Evolutionary conservation across 2,888 invertebrate species (phyloP), one percentile per base, ranked within the genome.

Genomic region (Dilophus febrilis): DNA sequence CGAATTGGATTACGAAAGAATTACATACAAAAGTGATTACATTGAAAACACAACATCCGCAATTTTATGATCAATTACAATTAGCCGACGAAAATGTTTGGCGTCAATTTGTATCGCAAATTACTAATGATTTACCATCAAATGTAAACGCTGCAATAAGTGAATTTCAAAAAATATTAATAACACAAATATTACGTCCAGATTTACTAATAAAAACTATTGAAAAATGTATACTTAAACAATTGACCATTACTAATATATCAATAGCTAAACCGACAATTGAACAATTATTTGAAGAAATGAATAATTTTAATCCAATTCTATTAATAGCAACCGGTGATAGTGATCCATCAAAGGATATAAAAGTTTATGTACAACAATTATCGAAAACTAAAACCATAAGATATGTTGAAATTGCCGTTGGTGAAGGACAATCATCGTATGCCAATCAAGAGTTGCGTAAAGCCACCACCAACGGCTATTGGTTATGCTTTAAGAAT

Each of bases 291-390:
- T 50, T 52, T 11, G 56, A 60, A 18, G 59, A 58, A 41, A 57
- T 55, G 44, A 52, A 53, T 37, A 46, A 51, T 10, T 52, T 53
- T 1, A 79, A 83, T 50, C 88, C 94, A 1, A 74, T 87, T 40
- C 64, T 98, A 35, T 67, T 97, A 49, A 71, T 95, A 38, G 77
- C 85, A 31, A 80, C 87, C 39, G 77, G 88, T 18, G 95, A 94
- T 22, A 80, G 83, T 29, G 95, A 97, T 67, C 94, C 92, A 16
- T 81, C 90, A 1, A 72, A 74, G 17, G 88, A 90, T 57, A 67
- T 91, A 10, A 67, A 71, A 42, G 72, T 76, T 36, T 59, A 83
- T 31, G 81, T 82, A 0, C 52, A 62, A 11, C 66, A 59, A 42
- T 57, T 54, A 40, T 51, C 58, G 32, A 62, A 61, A 13, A 44